Evolutionary conservation across 2,113 vertebrate species (phyloP).

Genomic region (Sebastes schlegelii): DNA sequence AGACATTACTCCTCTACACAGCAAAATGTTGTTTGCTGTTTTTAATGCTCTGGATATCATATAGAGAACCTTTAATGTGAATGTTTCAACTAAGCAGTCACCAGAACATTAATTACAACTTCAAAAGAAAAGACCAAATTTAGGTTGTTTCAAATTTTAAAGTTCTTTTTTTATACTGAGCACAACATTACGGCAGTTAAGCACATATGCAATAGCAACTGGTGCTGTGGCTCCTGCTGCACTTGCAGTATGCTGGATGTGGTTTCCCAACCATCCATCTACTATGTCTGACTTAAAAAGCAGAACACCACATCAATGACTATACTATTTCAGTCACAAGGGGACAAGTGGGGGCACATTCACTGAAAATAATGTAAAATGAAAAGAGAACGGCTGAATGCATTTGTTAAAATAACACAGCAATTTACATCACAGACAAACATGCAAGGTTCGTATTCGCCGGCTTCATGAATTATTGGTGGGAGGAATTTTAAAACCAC

Average conservation of each 20-base stretch:
- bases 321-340: not conserved
- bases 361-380: not conserved
- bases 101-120: too few species aligned
- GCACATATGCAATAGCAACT: not conserved
- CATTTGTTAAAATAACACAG: conserved; percentile 6
- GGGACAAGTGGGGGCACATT: not conserved
- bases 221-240: not conserved
- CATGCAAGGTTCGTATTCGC: not conserved
- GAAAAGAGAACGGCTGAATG: not conserved
- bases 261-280: not conserved
- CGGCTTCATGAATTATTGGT: conserved; percentile 48
- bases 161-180: not conserved
- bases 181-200: not conserved
- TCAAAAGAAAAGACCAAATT: too few species aligned
- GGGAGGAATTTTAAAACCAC: conserved; percentile 34
- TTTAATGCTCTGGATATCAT: too few species aligned
- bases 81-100: not conserved
- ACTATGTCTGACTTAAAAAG: too few species aligned
- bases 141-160: not conserved
- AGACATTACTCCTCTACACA: too few species aligned
- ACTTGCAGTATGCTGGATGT: not conserved
- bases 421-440: conserved; percentile 28
- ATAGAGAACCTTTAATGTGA: not conserved
- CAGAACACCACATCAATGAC: not conserved
- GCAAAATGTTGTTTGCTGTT: too few species aligned